Base-by-base conservation (phyloP, 1,140 invertebrate genomes). In the Daktulosphaira vitifoliae region DNA sequence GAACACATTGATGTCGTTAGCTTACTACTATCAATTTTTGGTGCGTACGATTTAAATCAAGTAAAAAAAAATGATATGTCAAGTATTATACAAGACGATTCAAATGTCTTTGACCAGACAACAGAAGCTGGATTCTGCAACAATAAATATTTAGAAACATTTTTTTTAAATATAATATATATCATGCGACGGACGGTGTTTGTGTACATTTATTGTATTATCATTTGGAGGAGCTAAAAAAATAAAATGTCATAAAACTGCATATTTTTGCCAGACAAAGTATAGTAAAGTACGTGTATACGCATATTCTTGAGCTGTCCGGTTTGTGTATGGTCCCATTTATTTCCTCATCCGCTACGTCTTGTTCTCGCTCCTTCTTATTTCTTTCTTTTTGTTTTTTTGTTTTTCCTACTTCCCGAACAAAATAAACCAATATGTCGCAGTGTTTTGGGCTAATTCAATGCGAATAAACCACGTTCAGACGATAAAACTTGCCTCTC, bases 251-350 rank as follows among this genome's bases (percentile, higher is more conserved):
- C 42, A 62, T 62, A 62, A 62, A 48, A 62, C 56, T 62, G 56
- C 42, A 59, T 48, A 39, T 18, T 33, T 33, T 38, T 23, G 33
- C 11, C 56, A 48, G 56, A 59, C 56, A 62, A 48, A 59, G 38
- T 59, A 62, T 42, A 33, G 56, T 9, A 46, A 62, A 62, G 42
- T 62, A 62, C 56, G 56, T 62, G 56, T 46, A 29, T 39, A 15
- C 42, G 56, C 56, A 62, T 62, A 62, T 62, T 62, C 56, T 46
- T 62, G 56, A 62, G 56, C 42, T 26, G 56, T 62, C 56, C 56
- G 56, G 56, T 62, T 42, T 42, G 42, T 62, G 29, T 62, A 39
- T 33, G 56, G 56, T 48, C 25, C 56, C 56, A 62, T 62, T 46
- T 62, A 62, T 62, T 62, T 62, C 54, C 54, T 59, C 22, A 26